Evolutionary conservation across 1,140 invertebrate species (phyloP), one percentile per base, ranked within the genome.

Genomic region (Heterodera carotae): DNA sequence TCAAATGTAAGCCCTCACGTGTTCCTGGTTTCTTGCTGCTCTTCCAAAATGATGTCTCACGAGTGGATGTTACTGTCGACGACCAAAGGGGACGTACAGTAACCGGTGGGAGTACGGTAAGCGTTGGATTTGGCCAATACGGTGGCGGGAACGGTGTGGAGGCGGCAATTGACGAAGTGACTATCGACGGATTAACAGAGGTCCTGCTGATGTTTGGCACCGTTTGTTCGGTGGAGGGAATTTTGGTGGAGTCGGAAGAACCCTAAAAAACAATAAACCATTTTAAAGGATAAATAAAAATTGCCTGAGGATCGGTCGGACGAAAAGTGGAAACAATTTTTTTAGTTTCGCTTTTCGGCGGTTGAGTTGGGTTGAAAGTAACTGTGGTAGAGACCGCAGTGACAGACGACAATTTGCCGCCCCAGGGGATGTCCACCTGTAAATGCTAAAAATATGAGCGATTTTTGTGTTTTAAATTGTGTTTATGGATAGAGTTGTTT

Each of bases 311-410:
- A 12, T 43, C 12, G 39, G 66, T 22, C 66, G 66, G 66, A 18
- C 66, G 66, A 18, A 22, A 18, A 1, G 48, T 56, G 48, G 48
- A 4, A 56, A 22, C 0, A 4, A 15, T 56, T 22, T 56, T 56
- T 56, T 56, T 56, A 27, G 34, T 56, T 29, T 71, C 27, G 33
- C 8, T 71, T 71, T 39, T 33, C 8, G 69, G 69, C 33, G 56
- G 7, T 53, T 29, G 69, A 2, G 25, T 71, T n/a, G 78, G 70
- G 3, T 36, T 25, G 25, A 79, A 43, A 82, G 73, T 84, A 15
- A 81, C 75, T 1, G 70, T 84, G 27, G 78, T 34, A 33, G 39
- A 10, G 33, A 6, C 60, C 8, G 62, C 62, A 5, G 62, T 31
- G 62, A 66, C 48, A 56, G 48, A 22, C 15, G 48, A 56, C 18